These are phyloP conservation scores for human DNA, from an alignment of 2,113 vertebrate species.

Conservation along the genomic window GRCh38 chr2:135933001-135933500, in stretches of 20 bases:
- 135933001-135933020: background rate
- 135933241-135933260: background rate
- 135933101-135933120: conserved; percentile 7
- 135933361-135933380: background rate
- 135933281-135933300: conserved; percentile 21
- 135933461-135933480: too few species aligned
- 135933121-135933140: background rate
- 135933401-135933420: background rate
- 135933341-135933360: background rate
- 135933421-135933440: background rate
- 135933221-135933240: background rate
- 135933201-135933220: background rate
- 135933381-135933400: conserved; percentile 24
- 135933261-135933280: background rate
- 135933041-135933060: background rate
- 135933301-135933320: background rate
- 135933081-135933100: background rate
- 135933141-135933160: background rate
- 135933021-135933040: background rate
- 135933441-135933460: background rate
- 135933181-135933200: conserved; percentile 23
- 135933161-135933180: background rate
- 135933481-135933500: background rate
- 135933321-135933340: background rate
- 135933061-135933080: background rate